Percentiles rank a stretch among this genome's conserved stretches.
These are phyloP conservation scores for Myathropa florea DNA, from an alignment of 2,888 invertebrate genomes.

Conservation along the genomic window DNA sequence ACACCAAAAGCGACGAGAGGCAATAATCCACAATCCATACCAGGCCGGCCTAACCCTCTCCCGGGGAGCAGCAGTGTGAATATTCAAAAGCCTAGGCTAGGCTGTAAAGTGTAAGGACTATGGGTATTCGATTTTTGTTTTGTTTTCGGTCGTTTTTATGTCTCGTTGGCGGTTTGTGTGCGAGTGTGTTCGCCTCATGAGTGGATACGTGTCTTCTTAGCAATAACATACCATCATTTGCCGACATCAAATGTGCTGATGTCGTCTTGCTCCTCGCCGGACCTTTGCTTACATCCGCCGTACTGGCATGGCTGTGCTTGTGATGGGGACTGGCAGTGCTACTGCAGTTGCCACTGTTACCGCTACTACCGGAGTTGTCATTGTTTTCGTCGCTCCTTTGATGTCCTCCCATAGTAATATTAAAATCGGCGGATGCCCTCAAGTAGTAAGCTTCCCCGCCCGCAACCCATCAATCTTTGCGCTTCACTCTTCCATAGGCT, in stretches of 20 bases:
- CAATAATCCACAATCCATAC: constrained; percentile 49
- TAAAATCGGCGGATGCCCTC: constrained; percentile 61
- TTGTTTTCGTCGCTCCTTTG: constrained; percentile 57
- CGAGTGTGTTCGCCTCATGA: background rate
- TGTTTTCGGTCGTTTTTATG: background rate
- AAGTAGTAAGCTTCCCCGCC: constrained; percentile 46
- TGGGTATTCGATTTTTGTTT: constrained; percentile 19
- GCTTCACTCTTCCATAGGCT: constrained; percentile 20
- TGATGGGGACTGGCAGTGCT: background rate
- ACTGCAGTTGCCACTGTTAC: constrained; percentile 38
- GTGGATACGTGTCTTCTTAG: constrained; percentile 45
- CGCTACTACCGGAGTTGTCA: constrained; percentile 49
- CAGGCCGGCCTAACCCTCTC: constrained; percentile 22
- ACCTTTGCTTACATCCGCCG: constrained; percentile 42
- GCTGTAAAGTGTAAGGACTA: constrained; percentile 3
- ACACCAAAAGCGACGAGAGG: constrained; percentile 14
- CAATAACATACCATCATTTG: constrained; percentile 55
- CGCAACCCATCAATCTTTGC: constrained; percentile 51
- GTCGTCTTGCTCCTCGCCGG: constrained; percentile 33
- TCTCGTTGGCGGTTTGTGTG: background rate
- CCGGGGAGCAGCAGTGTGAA: constrained; percentile 32
- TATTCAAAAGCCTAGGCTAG: constrained; percentile 25
- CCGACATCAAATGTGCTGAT: constrained; percentile 35
- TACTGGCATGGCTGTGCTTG: constrained; percentile 1
- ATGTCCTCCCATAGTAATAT: constrained; percentile 50